Conservation (phyloP, 2,113 vertebrate species). For the Egretta garzetta region DNA sequence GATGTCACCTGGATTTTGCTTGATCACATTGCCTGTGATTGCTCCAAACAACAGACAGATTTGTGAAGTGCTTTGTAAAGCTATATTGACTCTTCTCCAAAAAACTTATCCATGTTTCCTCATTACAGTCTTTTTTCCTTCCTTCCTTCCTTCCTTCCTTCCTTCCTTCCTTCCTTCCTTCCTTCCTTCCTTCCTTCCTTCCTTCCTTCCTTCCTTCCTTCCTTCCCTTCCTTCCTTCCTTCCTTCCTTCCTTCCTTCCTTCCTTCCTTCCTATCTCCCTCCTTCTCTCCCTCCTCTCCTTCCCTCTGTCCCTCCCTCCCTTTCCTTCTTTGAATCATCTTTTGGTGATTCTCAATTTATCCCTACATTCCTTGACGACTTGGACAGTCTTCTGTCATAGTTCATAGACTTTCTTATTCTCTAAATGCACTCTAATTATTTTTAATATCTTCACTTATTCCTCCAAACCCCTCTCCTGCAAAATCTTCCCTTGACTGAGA, state of each 20-base stretch:
- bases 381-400: not conserved
- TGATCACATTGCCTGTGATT: not conserved
- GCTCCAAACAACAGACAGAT: not conserved
- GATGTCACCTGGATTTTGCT: not conserved
- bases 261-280: fast-evolving
- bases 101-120: not conserved
- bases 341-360: not conserved
- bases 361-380: not conserved
- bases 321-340: not conserved
- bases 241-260: too few species aligned
- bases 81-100: not conserved
- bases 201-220: fast-evolving
- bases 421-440: not conserved
- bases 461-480: not conserved
- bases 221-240: not conserved
- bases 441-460: not conserved
- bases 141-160: not conserved
- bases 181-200: too few species aligned
- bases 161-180: too few species aligned
- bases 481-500: not conserved
- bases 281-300: fast-evolving
- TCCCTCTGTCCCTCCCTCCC: not conserved
- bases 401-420: not conserved
- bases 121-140: not conserved
- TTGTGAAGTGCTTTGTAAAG: not conserved